Conservation (phyloP, 35 echinoderm and acorn worm genomes). For the Hemicentrotus pulcherrimus region DNA sequence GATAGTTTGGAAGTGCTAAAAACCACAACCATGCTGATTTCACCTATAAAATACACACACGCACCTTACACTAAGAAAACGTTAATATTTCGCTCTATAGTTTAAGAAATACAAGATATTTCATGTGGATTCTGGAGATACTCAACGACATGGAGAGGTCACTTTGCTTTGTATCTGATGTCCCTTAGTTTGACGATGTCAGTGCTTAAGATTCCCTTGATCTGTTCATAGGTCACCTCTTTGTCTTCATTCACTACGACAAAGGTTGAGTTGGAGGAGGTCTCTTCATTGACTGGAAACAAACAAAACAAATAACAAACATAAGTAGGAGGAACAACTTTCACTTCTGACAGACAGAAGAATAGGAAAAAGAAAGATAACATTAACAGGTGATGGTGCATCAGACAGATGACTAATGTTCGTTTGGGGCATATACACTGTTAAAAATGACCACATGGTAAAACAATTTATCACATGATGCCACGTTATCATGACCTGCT, state of each 20-base stretch:
- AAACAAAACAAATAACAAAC: neutral
- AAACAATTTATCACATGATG: too few species aligned
- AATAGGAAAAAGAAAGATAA: too few species aligned
- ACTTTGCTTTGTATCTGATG: conserved; percentile 58
- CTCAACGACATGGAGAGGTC: neutral
- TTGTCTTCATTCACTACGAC: conserved; percentile 76
- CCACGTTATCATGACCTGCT: too few species aligned
- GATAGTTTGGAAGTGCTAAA: neutral
- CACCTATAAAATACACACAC: neutral
- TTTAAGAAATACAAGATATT: conserved; percentile 7
- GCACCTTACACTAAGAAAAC: neutral
- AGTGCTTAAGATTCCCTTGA: conserved; percentile 58
- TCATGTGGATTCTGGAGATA: neutral
- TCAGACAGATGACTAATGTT: too few species aligned
- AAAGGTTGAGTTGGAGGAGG: conserved; percentile 9
- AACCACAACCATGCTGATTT: neutral
- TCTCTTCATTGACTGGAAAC: conserved; percentile 62
- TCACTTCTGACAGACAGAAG: neutral
- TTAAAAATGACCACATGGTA: too few species aligned
- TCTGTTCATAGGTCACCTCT: conserved; percentile 72
- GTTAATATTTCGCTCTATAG: neutral
- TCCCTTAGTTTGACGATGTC: conserved; percentile 50
- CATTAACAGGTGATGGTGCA: too few species aligned
- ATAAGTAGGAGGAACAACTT: neutral
- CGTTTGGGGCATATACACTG: too few species aligned